Base-by-base conservation (phyloP, 2,888 invertebrate genomes). In the Spisula subtruncata region DNA sequence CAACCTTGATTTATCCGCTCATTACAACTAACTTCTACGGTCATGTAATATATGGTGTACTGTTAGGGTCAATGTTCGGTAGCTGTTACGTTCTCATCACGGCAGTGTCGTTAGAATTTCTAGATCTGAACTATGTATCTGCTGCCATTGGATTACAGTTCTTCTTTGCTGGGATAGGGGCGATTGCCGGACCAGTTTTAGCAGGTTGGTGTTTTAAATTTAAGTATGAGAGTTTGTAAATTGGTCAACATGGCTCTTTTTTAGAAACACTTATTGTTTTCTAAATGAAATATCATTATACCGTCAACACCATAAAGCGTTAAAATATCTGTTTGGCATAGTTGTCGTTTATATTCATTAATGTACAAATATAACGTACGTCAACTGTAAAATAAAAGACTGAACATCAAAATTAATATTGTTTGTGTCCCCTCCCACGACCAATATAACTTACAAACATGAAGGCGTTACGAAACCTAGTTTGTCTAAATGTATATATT, bases 141-240 rank as follows among this genome's bases (percentile, higher is more conserved):
- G 87, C 92, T 1, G 90, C 92, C 0, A 88, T 88, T 29, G 92
- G 92, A 14, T 18, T 92, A 8, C 80, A 89, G 54, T 89, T 92
- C 32, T 89, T 89, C 85, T 90, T 89, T 66, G 89, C 85, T n/a
- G 92, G 90, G 8, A 25, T 92, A 18, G 92, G 92, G 0, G 85
- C 90, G 18, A 35, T 91, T 4, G 32, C 89, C 0, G 92, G 92
- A 48, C 92, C 92, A 71, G 86, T 92, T 8, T 75, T 90, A 60
- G 90, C 89, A 86, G 92, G 92, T 92, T 29, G 16, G 75, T 35
- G 5, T 35, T 32, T 75, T 18, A 35, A 25, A 8, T 41, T 41
- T 41, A 41, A 41, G 4, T 8, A 32, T 32, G 16, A 75, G 32
- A 16, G 75, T 75, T 41, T 8, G 51, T 51, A 51, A 51, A 51